These are phyloP conservation scores for Sebastes steindachneri DNA, from an alignment of 2,797 vertebrate genomes.

Conservation along the genomic window DNA sequence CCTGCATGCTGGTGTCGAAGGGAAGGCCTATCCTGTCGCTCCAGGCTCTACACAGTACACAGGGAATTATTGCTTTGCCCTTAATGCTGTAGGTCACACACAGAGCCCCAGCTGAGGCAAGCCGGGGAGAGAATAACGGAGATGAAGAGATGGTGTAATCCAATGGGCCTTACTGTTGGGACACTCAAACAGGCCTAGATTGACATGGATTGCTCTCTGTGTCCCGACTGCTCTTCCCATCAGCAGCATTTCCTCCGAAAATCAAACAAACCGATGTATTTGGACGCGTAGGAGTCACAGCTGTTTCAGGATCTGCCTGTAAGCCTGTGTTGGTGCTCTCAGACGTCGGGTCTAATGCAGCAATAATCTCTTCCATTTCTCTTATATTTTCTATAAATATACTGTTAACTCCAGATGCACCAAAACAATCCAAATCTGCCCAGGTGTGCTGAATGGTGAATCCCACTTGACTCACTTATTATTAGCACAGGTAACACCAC, in stretches of 20 bases:
- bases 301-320: constrained; percentile 22
- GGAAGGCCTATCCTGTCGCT: constrained; percentile 4
- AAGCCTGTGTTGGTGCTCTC: background rate
- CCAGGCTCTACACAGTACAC: constrained; percentile 8
- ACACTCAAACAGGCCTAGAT: constrained; percentile 16
- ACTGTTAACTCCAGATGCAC: too few relatives aligned
- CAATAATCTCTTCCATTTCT: background rate
- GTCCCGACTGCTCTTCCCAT: constrained; percentile 27
- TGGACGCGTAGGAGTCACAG: constrained; percentile 39
- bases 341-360: background rate
- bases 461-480: too few relatives aligned
- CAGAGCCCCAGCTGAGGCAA: constrained; percentile 17
- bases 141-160: constrained; percentile 59
- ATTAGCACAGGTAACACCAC: too few relatives aligned
- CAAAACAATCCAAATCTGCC: too few relatives aligned
- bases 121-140: constrained; percentile 30
- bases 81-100: constrained; percentile 55
- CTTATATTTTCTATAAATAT: background rate
- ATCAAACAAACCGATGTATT: constrained; percentile 38
- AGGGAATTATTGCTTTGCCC: constrained; percentile 60
- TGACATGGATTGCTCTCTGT: constrained; percentile 53
- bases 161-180: constrained; percentile 24
- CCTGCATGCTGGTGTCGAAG: background rate
- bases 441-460: too few relatives aligned
- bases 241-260: constrained; percentile 7